Conservation (phyloP, 2,797 vertebrate species). For the Adelosebastes latens region DNA sequence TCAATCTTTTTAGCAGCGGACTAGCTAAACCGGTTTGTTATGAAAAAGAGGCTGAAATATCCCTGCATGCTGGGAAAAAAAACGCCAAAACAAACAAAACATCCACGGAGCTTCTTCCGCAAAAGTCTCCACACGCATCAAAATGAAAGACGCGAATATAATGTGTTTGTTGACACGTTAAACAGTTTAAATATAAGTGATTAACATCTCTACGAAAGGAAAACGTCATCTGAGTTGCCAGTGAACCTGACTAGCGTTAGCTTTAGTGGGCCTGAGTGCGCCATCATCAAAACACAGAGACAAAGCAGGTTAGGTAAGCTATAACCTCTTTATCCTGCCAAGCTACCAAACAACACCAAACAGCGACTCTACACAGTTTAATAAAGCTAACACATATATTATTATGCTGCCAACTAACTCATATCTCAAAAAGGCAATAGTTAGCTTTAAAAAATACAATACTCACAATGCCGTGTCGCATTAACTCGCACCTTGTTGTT, state of each 20-base stretch:
- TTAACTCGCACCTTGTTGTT: slow-evolving; percentile 49
- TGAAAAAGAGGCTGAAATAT: neutral
- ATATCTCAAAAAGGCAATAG: neutral
- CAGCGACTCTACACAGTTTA: neutral
- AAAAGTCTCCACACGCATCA: neutral
- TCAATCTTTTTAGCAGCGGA: slow-evolving; percentile 44
- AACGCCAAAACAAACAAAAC: neutral
- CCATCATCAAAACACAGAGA: slow-evolving; percentile 73
- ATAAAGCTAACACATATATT: neutral
- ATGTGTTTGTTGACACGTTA: neutral
- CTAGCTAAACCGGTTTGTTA: slow-evolving; percentile 15
- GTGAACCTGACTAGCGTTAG: slow-evolving; percentile 61
- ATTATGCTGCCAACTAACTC: neutral
- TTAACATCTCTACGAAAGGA: no score
- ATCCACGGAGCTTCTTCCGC: neutral
- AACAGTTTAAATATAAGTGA: accelerated
- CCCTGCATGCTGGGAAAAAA: neutral
- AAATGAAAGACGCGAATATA: neutral
- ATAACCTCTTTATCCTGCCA: slow-evolving; percentile 20
- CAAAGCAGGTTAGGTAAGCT: slow-evolving; percentile 77
- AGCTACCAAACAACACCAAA: neutral
- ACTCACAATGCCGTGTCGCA: slow-evolving; percentile 74
- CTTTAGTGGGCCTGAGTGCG: slow-evolving; percentile 76
- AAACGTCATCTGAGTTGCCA: neutral
- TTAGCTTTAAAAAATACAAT: neutral